Percentiles rank a stretch among this genome's conserved stretches.
Conservation (phyloP, 2,797 vertebrate genomes). For the Nannoperca obscura region DNA sequence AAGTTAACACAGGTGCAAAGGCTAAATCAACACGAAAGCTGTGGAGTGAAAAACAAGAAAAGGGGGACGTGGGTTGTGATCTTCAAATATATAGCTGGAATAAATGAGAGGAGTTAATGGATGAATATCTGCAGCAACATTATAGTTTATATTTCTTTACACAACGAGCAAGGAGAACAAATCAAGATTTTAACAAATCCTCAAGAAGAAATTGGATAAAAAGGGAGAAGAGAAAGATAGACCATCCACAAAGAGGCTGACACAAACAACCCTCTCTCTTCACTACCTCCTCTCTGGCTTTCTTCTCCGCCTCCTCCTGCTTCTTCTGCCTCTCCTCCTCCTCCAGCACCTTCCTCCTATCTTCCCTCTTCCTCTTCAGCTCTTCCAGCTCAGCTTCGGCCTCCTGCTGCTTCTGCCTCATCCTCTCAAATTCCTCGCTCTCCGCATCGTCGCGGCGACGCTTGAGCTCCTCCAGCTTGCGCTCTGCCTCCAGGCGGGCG, state of each 20-base stretch:
- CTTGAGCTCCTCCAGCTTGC: constrained; percentile 92
- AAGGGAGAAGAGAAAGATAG: background rate
- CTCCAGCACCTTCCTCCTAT: constrained; percentile 93
- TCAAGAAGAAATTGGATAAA: background rate
- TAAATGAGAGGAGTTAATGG: background rate
- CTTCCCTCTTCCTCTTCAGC: constrained; percentile 94
- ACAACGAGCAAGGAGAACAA: background rate
- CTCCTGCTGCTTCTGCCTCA: constrained; percentile 96
- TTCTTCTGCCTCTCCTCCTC: constrained; percentile 94
- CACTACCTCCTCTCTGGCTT: constrained; percentile 91
- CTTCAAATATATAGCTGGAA: background rate
- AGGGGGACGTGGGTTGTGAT: background rate
- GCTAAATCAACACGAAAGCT: constrained; percentile 23
- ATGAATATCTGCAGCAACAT: background rate
- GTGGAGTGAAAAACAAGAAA: background rate
- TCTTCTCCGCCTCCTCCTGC: constrained; percentile 91
- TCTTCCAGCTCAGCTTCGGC: constrained; percentile 93
- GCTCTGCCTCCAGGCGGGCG: constrained; percentile 89
- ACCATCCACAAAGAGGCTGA: background rate
- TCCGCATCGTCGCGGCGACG: constrained; percentile 92
- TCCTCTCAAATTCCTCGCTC: constrained; percentile 92
- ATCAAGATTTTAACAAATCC: background rate
- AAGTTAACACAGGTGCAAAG: constrained; percentile 33
- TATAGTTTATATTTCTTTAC: background rate
- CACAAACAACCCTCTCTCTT: constrained; percentile 71